Percentiles rank a stretch among this genome's conserved stretches.
Conservation (phyloP, 2,113 vertebrate genomes). For the Pomatostomus ruficeps region DNA sequence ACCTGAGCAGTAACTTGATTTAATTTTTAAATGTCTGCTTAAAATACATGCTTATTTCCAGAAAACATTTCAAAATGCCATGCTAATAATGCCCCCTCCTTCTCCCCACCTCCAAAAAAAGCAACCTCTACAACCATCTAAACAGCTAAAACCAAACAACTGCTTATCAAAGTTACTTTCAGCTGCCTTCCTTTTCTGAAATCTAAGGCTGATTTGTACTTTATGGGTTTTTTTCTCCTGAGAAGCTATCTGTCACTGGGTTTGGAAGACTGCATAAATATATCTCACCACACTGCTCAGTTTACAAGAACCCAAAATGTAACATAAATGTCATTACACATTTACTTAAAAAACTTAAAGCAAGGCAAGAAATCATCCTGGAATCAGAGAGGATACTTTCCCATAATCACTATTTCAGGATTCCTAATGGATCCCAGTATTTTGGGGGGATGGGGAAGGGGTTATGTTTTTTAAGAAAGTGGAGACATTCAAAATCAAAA, state of each 20-base stretch:
- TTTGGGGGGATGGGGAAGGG: fast-evolving
- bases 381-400: not conserved
- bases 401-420: not conserved
- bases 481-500: not conserved
- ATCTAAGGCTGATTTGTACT: not conserved
- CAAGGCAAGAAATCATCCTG: not conserved
- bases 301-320: not conserved
- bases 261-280: not conserved
- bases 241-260: not conserved
- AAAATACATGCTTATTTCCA: not conserved
- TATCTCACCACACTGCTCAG: not conserved
- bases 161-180: not conserved
- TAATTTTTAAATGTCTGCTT: not conserved
- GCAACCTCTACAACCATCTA: not conserved
- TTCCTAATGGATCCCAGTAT: not conserved
- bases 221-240: not conserved
- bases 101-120: not conserved
- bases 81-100: fast-evolving
- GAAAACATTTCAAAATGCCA: not conserved
- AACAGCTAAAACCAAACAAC: not conserved
- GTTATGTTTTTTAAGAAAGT: not conserved
- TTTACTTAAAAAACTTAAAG: not conserved
- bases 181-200: not conserved
- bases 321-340: not conserved
- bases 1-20: not conserved